These are phyloP conservation scores for Diloba caeruleocephala DNA, from an alignment of 2,888 invertebrate genomes.

Conservation along the genomic window DNA sequence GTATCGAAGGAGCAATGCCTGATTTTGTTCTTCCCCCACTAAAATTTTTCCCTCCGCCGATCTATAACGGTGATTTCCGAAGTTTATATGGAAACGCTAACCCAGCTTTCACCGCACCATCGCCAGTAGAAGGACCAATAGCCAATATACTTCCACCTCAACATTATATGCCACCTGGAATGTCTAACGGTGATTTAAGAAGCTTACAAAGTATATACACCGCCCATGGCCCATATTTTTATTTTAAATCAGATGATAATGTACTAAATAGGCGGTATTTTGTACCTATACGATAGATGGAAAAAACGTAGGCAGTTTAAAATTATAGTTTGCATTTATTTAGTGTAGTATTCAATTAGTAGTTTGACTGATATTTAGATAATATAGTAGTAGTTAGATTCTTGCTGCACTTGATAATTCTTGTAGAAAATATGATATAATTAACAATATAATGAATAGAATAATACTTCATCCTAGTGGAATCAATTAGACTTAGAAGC, in stretches of 20 bases:
- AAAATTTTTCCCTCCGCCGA: slow-evolving; percentile 1
- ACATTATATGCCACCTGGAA: slow-evolving; percentile 47
- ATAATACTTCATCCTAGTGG: no score
- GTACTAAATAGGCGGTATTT: slow-evolving; percentile 18
- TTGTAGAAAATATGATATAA: no score
- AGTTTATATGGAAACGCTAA: not conserved
- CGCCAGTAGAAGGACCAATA: slow-evolving; percentile 75
- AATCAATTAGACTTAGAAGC: no score
- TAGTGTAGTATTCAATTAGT: slow-evolving; percentile 10
- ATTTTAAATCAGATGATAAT: slow-evolving; percentile 25
- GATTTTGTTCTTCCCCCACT: slow-evolving; percentile 2
- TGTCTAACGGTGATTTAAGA: not conserved
- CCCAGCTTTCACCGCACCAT: slow-evolving; percentile 49
- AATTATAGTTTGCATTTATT: slow-evolving; percentile 35
- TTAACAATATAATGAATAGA: no score
- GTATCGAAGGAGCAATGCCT: slow-evolving; percentile 4
- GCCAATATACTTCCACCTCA: slow-evolving; percentile 72
- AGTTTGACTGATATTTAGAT: no score
- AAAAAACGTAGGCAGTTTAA: not conserved
- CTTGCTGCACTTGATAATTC: no score
- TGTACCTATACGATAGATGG: slow-evolving; percentile 16
- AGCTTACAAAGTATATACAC: slow-evolving; percentile 29
- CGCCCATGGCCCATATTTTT: slow-evolving; percentile 41
- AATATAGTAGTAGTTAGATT: no score
- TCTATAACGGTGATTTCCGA: not conserved